phyloP scores from a whole-genome alignment of 2,888 invertebrate species.

The Ypsolopha scabrella region DNA sequence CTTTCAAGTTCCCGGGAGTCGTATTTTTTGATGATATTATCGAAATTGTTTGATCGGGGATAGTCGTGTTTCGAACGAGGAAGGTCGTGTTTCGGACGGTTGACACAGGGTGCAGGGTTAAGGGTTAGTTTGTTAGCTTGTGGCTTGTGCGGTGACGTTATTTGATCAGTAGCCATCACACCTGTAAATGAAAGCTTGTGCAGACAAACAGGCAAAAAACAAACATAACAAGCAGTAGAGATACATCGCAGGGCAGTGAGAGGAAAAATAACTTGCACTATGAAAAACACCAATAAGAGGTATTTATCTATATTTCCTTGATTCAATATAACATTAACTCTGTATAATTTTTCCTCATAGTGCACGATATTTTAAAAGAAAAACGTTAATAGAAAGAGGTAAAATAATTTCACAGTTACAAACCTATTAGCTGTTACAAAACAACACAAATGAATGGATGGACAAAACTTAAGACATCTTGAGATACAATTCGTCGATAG shows the following conservation, averaged over 20 bases:
- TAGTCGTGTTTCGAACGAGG: conserved; percentile 35
- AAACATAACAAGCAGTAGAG: neutral
- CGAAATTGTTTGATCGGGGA: conserved; percentile 39
- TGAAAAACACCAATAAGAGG: too few species aligned
- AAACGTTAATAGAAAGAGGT: too few species aligned
- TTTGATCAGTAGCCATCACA: neutral
- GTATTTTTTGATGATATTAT: conserved; percentile 32
- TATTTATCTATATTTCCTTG: too few species aligned
- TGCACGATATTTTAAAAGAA: too few species aligned
- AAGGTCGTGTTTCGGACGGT: conserved; percentile 12
- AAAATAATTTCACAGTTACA: too few species aligned
- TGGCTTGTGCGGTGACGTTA: neutral
- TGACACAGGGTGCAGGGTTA: conserved; percentile 24
- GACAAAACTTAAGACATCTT: too few species aligned
- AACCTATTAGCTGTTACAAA: too few species aligned
- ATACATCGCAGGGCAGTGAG: too few species aligned
- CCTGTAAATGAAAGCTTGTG: neutral
- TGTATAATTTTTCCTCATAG: too few species aligned
- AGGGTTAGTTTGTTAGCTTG: conserved; percentile 14
- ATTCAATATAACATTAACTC: too few species aligned
- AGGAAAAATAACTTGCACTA: neutral
- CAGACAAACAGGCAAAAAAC: neutral
- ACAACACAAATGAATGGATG: too few species aligned
- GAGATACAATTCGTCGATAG: too few species aligned
- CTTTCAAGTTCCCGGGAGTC: conserved; percentile 17